Conservation (phyloP, 2,797 vertebrate genomes). For the Bucorvus abyssinicus region DNA sequence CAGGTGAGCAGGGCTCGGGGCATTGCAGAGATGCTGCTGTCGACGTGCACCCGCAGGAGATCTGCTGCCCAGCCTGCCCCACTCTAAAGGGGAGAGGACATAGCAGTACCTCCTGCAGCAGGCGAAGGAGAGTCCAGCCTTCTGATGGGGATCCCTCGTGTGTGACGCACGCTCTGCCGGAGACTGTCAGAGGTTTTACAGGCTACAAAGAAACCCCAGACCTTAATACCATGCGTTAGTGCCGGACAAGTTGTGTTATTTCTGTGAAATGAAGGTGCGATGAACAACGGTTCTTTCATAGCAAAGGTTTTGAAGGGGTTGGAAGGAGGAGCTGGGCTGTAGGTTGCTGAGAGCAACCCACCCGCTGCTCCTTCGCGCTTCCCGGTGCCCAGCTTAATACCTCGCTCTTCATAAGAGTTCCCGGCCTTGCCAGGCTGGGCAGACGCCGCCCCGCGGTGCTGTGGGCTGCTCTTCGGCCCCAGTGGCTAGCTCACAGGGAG, state of each 20-base stretch:
- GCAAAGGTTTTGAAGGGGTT: neutral
- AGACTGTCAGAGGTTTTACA: neutral
- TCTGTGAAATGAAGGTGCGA: neutral
- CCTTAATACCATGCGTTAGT: neutral
- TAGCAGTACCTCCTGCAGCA: neutral
- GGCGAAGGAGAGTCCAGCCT: neutral
- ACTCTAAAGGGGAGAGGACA: neutral
- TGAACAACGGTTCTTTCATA: neutral
- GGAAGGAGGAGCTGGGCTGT: neutral
- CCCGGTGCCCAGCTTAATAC: neutral
- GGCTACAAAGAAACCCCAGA: neutral
- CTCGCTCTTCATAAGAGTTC: slow-evolving; percentile 40
- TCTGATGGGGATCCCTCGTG: neutral
- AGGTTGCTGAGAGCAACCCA: neutral
- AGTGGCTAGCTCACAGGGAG: neutral
- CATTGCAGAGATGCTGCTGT: neutral
- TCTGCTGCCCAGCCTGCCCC: neutral
- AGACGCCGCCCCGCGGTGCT: neutral
- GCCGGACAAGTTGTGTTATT: neutral
- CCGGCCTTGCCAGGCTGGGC: neutral
- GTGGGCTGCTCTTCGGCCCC: neutral
- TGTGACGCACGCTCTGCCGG: neutral
- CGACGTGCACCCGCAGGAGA: neutral
- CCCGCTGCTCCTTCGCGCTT: neutral
- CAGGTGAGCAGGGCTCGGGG: neutral